Percentiles rank a stretch among this genome's conserved stretches.
phyloP scores from a whole-genome alignment of 1,140 invertebrate genomes.

The Drosophila kepulauana region DNA sequence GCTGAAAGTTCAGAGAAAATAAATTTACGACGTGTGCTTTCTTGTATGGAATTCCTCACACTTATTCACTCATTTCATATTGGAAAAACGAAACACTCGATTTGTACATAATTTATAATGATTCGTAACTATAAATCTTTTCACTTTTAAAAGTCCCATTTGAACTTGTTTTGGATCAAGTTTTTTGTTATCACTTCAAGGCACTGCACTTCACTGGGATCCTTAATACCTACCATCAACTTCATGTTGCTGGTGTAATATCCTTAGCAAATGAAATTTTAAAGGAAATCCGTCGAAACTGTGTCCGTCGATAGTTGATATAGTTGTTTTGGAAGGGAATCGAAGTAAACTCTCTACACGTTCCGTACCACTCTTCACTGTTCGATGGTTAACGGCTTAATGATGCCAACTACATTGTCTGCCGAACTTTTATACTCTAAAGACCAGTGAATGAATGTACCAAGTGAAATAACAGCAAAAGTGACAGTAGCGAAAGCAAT shows the following conservation, averaged over 20 bases:
- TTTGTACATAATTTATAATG: no score
- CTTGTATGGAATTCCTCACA: background rate
- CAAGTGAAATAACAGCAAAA: slow-evolving; percentile 21
- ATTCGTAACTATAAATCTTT: no score
- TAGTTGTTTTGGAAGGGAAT: slow-evolving; percentile 22
- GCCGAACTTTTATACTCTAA: slow-evolving; percentile 79
- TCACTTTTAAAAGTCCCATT: background rate
- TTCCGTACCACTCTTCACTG: slow-evolving; percentile 69
- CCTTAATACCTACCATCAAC: slow-evolving; percentile 72
- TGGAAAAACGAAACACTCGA: no score
- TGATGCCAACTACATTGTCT: slow-evolving; percentile 75
- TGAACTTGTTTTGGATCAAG: background rate
- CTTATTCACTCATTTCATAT: no score
- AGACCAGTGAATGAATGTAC: slow-evolving; percentile 21
- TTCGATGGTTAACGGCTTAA: slow-evolving; percentile 84
- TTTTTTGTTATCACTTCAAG: slow-evolving; percentile 3
- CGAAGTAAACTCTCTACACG: slow-evolving; percentile 50
- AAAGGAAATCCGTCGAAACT: slow-evolving; percentile 25
- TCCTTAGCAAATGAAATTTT: slow-evolving; percentile 43
- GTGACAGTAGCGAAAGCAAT: slow-evolving; percentile 37
- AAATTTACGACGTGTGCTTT: background rate
- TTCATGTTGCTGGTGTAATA: slow-evolving; percentile 69
- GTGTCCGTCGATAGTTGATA: slow-evolving; percentile 14
- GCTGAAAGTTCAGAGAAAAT: slow-evolving; percentile 57
- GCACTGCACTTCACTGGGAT: slow-evolving; percentile 41